phyloP scores from a whole-genome alignment of 2,888 invertebrate species.

The Euplexia lucipara region DNA sequence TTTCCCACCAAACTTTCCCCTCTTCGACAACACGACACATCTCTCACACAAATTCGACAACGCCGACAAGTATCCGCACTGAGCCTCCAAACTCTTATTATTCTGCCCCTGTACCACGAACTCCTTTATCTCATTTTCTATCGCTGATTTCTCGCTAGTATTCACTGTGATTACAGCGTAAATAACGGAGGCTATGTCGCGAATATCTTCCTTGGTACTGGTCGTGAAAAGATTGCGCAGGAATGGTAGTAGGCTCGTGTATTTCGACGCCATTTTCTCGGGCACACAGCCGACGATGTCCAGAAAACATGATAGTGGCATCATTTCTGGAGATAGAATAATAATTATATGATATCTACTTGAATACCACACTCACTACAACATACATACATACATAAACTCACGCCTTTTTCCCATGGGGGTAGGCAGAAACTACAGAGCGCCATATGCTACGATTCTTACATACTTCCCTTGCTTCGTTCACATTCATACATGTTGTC shows the following conservation, averaged over 20 bases:
- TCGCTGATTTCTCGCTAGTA: constrained; percentile 87
- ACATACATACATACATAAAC: too few relatives aligned
- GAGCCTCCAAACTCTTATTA: constrained; percentile 93
- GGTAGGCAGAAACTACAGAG: too few relatives aligned
- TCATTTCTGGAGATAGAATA: constrained; percentile 87
- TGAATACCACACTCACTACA: too few relatives aligned
- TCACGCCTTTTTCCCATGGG: too few relatives aligned
- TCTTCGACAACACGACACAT: constrained; percentile 89
- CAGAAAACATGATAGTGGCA: constrained; percentile 94
- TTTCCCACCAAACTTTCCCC: constrained; percentile 84
- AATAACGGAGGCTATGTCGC: constrained; percentile 94
- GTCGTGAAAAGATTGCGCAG: constrained; percentile 92
- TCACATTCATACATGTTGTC: too few relatives aligned
- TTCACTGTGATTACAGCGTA: constrained; percentile 94
- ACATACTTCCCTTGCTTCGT: too few relatives aligned
- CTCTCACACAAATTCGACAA: constrained; percentile 94
- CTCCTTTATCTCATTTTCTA: constrained; percentile 89
- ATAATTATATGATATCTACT: too few relatives aligned
- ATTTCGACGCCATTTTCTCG: constrained; percentile 92
- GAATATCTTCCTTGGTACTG: constrained; percentile 94
- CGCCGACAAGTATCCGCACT: constrained; percentile 95
- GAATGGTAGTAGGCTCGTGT: constrained; percentile 92
- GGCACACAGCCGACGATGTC: constrained; percentile 96
- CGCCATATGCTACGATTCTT: too few relatives aligned
- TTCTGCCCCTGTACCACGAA: constrained; percentile 88